Conservation (phyloP, 2,113 vertebrate genomes). For the Malurus melanocephalus region DNA sequence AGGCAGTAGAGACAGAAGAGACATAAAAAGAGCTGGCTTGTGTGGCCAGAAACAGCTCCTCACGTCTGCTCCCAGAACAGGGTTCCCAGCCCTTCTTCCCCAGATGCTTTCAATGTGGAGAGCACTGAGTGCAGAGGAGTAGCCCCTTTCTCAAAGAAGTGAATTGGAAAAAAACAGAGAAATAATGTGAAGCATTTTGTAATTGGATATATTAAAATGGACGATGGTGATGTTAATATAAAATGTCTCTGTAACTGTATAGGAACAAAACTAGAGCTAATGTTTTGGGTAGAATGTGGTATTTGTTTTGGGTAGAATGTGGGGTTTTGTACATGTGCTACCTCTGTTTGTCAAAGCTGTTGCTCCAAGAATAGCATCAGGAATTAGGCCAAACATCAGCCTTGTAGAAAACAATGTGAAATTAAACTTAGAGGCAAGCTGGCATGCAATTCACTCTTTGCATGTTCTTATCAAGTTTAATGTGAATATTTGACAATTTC, state of each 20-base stretch:
- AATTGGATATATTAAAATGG: not conserved
- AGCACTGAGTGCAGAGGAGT: not conserved
- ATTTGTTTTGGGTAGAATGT: not conserved
- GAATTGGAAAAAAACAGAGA: not conserved
- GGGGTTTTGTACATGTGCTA: not conserved
- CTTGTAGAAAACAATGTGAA: not conserved
- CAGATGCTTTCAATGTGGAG: not conserved
- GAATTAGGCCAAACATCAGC: conserved; percentile 1
- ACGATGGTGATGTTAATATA: not conserved
- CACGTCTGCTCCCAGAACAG: not conserved
- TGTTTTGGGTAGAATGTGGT: not conserved
- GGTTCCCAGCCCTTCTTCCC: not conserved
- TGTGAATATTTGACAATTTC: not conserved
- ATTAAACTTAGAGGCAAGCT: not conserved
- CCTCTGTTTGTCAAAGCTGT: not conserved
- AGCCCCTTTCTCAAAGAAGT: not conserved
- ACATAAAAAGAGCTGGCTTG: not conserved
- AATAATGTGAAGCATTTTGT: not conserved
- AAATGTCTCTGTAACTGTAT: not conserved
- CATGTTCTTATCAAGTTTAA: not conserved
- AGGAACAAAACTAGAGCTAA: not conserved
- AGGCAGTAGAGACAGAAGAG: not conserved
- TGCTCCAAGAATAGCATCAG: not conserved
- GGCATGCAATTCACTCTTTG: not conserved
- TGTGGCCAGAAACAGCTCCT: not conserved